Conservation (phyloP, 2,113 vertebrate species). For the Coreoperca whiteheadi region DNA sequence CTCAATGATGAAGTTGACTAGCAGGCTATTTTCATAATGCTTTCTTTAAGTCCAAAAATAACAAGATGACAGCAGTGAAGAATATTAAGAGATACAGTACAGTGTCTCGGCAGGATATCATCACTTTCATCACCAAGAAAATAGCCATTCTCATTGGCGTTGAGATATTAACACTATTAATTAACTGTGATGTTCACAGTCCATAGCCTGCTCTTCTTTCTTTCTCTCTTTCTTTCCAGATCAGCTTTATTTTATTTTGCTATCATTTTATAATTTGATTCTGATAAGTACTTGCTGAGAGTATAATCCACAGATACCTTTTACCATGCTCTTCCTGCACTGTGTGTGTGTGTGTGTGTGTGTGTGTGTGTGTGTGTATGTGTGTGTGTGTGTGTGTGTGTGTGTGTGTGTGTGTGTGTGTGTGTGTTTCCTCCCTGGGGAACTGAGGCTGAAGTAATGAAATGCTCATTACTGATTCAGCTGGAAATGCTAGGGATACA, state of each 20-base stretch:
- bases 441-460: slow-evolving; percentile 83
- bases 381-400: slow-evolving; percentile 19
- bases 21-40: neutral
- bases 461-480: slow-evolving; percentile 86
- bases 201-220: neutral
- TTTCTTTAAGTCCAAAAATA: neutral
- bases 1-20: neutral
- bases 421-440: slow-evolving; percentile 70
- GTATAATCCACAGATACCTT: slow-evolving; percentile 61
- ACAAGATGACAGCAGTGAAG: neutral
- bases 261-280: slow-evolving; percentile 59
- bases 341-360: slow-evolving; percentile 34
- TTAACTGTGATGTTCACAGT: neutral
- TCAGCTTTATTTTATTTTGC: slow-evolving; percentile 1
- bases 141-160: neutral
- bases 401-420: slow-evolving; percentile 53
- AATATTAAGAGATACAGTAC: neutral
- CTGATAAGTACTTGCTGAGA: slow-evolving; percentile 68
- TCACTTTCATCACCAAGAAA: neutral
- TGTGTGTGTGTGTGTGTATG: too few relatives aligned
- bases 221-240: neutral
- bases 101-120: neutral
- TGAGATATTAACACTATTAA: neutral
- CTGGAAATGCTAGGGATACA: slow-evolving; percentile 80
- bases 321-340: slow-evolving; percentile 39